These are phyloP conservation scores for Trachelipus rathkii DNA, from an alignment of 1,140 invertebrate species.

Conservation along the genomic window DNA sequence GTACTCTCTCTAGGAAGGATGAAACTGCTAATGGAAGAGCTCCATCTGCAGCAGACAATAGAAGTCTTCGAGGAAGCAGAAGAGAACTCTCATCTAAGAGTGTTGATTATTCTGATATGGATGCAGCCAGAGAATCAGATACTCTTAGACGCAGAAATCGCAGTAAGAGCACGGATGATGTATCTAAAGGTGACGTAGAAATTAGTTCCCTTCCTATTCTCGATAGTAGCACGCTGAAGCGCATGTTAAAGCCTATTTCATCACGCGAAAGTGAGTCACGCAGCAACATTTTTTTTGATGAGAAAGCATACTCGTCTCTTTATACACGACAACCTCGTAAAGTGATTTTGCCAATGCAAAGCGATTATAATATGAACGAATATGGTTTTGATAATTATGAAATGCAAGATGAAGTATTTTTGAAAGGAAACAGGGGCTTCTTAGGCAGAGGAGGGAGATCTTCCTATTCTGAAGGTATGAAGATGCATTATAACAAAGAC, in stretches of 20 bases:
- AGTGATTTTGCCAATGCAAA: background rate
- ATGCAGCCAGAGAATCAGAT: constrained; percentile 58
- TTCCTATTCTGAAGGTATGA: constrained; percentile 1
- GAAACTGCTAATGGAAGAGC: constrained; percentile 34
- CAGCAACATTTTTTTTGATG: constrained; percentile 16
- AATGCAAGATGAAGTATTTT: constrained; percentile 16
- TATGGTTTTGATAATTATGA: background rate
- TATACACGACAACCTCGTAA: background rate
- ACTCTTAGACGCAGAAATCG: constrained; percentile 54
- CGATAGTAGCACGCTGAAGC: constrained; percentile 83
- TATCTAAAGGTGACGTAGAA: constrained; percentile 44
- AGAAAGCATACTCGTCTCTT: background rate
- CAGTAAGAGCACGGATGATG: constrained; percentile 82
- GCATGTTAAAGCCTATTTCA: constrained; percentile 86
- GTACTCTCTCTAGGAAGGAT: constrained; percentile 35
- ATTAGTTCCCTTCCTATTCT: constrained; percentile 32
- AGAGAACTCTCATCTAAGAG: constrained; percentile 57
- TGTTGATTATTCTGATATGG: constrained; percentile 68
- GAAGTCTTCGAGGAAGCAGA: constrained; percentile 35
- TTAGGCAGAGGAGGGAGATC: constrained; percentile 5
- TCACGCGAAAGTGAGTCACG: constrained; percentile 56
- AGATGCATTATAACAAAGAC: background rate
- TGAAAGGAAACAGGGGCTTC: constrained; percentile 20
- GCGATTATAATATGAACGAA: constrained; percentile 57
- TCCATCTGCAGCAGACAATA: constrained; percentile 53